Percentiles rank a stretch among this genome's conserved stretches.
Evolutionary conservation across 2,113 vertebrate genomes (phyloP).

Genomic region (Cyprinus carpio): DNA sequence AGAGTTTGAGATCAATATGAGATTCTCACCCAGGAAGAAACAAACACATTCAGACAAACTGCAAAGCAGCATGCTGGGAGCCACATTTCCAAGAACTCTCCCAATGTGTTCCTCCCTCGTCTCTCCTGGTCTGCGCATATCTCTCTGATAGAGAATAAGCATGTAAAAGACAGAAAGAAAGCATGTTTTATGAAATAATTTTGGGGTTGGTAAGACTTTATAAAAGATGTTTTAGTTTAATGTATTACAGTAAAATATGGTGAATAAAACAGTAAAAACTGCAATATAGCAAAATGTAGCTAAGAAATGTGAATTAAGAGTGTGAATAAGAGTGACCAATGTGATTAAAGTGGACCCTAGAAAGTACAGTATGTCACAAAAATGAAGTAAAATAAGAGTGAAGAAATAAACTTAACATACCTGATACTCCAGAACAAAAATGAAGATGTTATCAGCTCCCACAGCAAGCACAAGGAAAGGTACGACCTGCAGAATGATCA

Average conservation of each 20-base stretch:
- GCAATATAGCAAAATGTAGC: too few species aligned
- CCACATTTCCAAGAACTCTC: slow-evolving; percentile 85
- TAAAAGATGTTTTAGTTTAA: too few species aligned
- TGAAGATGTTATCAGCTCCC: slow-evolving; percentile 95
- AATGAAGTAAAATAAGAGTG: neutral
- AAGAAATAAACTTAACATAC: slow-evolving; percentile 60
- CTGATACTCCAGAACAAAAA: slow-evolving; percentile 92
- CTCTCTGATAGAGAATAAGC: slow-evolving; percentile 70
- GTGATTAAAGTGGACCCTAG: neutral
- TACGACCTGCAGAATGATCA: slow-evolving; percentile 91
- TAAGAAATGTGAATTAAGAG: neutral
- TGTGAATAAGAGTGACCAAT: too few species aligned
- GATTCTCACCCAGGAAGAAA: slow-evolving; percentile 86
- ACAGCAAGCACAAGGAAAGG: slow-evolving; percentile 92
- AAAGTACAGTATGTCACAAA: neutral
- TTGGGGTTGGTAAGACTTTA: neutral
- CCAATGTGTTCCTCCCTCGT: slow-evolving; percentile 83
- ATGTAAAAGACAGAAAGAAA: too few species aligned
- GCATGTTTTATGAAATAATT: neutral
- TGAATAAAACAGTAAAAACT: too few species aligned
- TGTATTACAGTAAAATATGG: too few species aligned
- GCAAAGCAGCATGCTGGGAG: slow-evolving; percentile 92
- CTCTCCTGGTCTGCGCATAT: slow-evolving; percentile 73
- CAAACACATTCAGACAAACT: slow-evolving; percentile 89
- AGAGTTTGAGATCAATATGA: neutral